Percentiles rank a stretch among this genome's conserved stretches.
phyloP scores from a whole-genome alignment of 2,797 vertebrate genomes.

The Diglossa cyanea region DNA sequence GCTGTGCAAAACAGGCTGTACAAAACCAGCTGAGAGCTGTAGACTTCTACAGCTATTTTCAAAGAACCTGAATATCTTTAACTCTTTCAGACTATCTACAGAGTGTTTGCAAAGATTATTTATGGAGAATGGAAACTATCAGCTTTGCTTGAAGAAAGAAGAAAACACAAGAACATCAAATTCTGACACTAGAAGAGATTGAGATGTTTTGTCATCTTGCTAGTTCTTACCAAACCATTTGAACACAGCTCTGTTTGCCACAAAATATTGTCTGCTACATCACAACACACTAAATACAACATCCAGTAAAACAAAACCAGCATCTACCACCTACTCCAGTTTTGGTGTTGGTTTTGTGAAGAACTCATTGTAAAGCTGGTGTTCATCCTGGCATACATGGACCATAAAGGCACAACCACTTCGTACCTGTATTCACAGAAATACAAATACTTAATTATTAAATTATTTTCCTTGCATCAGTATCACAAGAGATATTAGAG shows the following conservation, averaged over 20 bases:
- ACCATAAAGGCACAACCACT: conserved; percentile 99
- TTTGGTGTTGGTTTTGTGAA: conserved; percentile 91
- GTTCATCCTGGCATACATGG: conserved; percentile 97
- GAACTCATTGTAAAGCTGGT: conserved; percentile 95
- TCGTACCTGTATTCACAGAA: conserved; percentile 83
- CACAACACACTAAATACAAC: not conserved
- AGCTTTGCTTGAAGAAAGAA: not conserved
- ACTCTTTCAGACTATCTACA: not conserved
- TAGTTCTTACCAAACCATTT: not conserved
- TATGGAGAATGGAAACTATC: not conserved
- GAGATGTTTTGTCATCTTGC: not conserved
- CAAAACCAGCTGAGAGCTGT: not conserved
- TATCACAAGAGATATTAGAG: not conserved
- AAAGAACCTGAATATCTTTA: not conserved
- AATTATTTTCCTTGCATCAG: not conserved
- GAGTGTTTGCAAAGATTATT: not conserved
- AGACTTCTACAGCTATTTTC: not conserved
- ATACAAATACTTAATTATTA: not conserved
- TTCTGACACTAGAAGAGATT: not conserved
- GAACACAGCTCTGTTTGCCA: not conserved
- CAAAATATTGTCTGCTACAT: not conserved
- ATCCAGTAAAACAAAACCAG: not conserved
- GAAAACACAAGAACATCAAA: not conserved
- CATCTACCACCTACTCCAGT: conserved; percentile 88
- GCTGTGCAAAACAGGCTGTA: not conserved